Conservation (phyloP, 2,888 invertebrate genomes). For the Ryuthela nishihirai region DNA sequence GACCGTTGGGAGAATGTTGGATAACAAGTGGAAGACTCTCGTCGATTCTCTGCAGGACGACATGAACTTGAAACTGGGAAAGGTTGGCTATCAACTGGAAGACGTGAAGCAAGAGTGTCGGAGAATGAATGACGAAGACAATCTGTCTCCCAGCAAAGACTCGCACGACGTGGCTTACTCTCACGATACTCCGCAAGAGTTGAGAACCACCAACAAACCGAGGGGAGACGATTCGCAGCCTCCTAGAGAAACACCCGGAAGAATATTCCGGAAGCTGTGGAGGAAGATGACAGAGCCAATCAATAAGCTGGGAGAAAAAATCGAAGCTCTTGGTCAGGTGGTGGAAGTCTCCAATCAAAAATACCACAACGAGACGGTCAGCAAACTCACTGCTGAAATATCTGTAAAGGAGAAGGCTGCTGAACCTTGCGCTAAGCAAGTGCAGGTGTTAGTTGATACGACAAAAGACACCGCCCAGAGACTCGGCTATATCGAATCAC, state of each 20-base stretch:
- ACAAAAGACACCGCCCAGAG: constrained; percentile 21
- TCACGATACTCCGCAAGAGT: constrained; percentile 17
- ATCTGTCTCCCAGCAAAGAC: neutral
- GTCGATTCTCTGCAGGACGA: constrained; percentile 16
- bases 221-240: constrained; percentile 5
- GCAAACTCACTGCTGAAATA: constrained; percentile 11
- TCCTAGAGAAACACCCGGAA: constrained; percentile 20
- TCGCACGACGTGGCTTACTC: constrained; percentile 28
- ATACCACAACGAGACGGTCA: constrained; percentile 19
- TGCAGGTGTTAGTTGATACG: constrained; percentile 9
- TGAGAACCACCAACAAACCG: constrained; percentile 5
- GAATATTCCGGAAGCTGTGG: constrained; percentile 37
- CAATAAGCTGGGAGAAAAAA: constrained; percentile 27
- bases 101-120: constrained; percentile 4
- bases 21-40: constrained; percentile 17
- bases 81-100: constrained; percentile 11
- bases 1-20: constrained; percentile 13
- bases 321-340: constrained; percentile 18
- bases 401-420: constrained; percentile 14
- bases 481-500: constrained; percentile 18
- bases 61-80: constrained; percentile 19
- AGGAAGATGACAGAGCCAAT: constrained; percentile 36
- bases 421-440: constrained; percentile 19
- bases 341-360: constrained; percentile 8
- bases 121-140: constrained; percentile 1